Evolutionary conservation across 2,797 vertebrate genomes (phyloP).

Genomic region (Notamacropus eugenii): DNA sequence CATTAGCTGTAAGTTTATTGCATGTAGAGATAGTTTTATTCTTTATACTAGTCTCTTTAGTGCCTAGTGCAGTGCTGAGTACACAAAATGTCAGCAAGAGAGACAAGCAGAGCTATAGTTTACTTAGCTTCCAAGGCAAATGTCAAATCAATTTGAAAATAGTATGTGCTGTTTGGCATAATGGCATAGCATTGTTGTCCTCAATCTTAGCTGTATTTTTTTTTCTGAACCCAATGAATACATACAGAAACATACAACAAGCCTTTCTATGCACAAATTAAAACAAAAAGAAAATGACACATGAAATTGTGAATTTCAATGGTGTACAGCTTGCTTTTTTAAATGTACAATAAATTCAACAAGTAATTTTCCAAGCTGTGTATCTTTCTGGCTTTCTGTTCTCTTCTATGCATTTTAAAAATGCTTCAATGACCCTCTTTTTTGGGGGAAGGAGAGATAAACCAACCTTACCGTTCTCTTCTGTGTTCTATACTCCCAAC

Average conservation of each 20-base stretch:
- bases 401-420: neutral
- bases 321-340: neutral
- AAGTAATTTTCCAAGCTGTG: neutral
- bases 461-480: neutral
- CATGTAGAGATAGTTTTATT: too few species aligned
- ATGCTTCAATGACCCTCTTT: neutral
- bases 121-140: neutral
- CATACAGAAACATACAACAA: neutral
- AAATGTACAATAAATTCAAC: neutral
- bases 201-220: neutral
- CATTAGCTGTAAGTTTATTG: too few species aligned
- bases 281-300: neutral
- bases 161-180: neutral
- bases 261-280: neutral
- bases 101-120: neutral
- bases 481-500: neutral
- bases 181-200: neutral
- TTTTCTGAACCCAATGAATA: neutral
- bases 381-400: neutral
- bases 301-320: neutral
- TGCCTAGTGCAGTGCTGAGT: too few species aligned
- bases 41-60: too few species aligned
- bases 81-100: neutral
- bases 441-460: neutral
- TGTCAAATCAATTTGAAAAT: neutral